Conservation (phyloP, 1,140 invertebrate genomes). For the Babylonia areolata region DNA sequence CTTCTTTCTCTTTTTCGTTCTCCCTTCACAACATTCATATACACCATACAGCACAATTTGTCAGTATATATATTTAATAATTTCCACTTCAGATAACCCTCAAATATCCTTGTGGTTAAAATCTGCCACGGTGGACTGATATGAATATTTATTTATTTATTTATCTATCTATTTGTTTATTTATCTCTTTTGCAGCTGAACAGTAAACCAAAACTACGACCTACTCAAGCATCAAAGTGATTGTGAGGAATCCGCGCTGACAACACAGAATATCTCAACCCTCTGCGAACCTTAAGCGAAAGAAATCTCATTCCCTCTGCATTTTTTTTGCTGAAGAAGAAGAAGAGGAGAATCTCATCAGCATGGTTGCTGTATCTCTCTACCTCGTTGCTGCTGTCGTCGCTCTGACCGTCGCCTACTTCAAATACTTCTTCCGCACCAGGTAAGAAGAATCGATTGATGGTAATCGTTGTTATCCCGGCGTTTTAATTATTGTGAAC, state of each 20-base stretch:
- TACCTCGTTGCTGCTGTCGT: conserved; percentile 52
- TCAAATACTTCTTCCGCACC: conserved; percentile 62
- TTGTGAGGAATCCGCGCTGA: too few relatives aligned
- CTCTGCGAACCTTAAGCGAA: not conserved
- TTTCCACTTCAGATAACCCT: too few relatives aligned
- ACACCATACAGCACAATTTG: not conserved
- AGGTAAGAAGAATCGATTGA: too few relatives aligned
- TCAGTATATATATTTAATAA: not conserved
- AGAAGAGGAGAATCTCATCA: not conserved
- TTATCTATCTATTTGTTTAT: not conserved
- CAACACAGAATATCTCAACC: not conserved
- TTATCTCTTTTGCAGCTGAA: not conserved
- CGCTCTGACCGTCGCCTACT: conserved; percentile 53
- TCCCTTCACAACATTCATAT: not conserved
- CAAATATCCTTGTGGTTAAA: not conserved
- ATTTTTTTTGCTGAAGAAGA: not conserved
- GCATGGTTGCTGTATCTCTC: conserved; percentile 62
- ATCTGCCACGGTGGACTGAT: not conserved
- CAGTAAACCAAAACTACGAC: too few relatives aligned
- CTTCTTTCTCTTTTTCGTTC: not conserved
- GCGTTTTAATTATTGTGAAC: too few relatives aligned
- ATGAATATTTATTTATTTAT: not conserved
- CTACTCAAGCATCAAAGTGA: not conserved
- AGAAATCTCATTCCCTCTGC: not conserved
- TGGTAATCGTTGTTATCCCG: too few relatives aligned